These are phyloP conservation scores for Potorous gilbertii DNA, from an alignment of 2,797 vertebrate genomes.

Conservation along the genomic window DNA sequence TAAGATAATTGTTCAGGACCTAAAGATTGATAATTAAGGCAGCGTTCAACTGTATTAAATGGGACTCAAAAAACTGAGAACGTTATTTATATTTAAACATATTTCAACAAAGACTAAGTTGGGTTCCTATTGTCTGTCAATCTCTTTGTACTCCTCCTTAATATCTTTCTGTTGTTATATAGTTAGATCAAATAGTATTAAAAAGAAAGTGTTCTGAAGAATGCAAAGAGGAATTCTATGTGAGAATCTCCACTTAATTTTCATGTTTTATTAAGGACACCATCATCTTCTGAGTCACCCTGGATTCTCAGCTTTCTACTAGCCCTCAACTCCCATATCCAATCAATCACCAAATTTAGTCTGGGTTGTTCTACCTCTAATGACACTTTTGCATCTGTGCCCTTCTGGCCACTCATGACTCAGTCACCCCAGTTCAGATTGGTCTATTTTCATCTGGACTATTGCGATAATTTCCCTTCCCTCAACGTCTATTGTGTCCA, in stretches of 20 bases:
- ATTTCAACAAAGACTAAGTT: slow-evolving; percentile 61
- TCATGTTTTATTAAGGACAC: neutral
- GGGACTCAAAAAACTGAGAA: slow-evolving; percentile 73
- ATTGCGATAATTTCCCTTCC: neutral
- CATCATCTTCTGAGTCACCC: neutral
- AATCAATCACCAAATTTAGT: neutral
- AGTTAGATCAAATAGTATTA: neutral
- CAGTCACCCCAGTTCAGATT: neutral
- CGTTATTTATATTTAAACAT: slow-evolving; percentile 45
- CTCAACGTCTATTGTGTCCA: neutral
- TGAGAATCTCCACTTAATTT: neutral
- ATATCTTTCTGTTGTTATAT: neutral
- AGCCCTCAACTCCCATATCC: neutral
- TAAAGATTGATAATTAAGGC: slow-evolving; percentile 51
- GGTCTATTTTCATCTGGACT: neutral
- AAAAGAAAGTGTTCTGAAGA: neutral
- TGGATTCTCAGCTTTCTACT: neutral
- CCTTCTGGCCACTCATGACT: neutral
- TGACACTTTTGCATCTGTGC: neutral
- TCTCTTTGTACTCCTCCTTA: neutral
- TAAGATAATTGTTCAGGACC: slow-evolving; percentile 69
- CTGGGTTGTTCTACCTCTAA: neutral
- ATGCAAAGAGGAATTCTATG: neutral
- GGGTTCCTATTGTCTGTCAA: slow-evolving; percentile 59
- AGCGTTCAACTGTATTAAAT: slow-evolving; percentile 70